Evolutionary conservation across 2,113 vertebrate genomes (phyloP), one percentile per base, ranked within the genome.

Genomic region (Perccottus glenii): DNA sequence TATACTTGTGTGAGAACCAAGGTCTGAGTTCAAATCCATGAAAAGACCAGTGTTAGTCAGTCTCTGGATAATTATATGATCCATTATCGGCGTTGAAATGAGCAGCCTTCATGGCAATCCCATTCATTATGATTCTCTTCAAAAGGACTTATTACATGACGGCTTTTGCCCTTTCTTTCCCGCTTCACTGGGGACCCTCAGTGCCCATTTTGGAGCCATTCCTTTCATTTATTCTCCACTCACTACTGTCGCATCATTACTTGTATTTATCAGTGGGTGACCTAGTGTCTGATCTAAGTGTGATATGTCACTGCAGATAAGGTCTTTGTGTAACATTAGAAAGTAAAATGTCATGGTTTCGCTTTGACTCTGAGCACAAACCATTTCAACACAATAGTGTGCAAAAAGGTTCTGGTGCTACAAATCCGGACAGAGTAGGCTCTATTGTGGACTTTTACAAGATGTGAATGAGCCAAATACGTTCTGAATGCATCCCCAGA

Each of bases 121-220:
- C 70, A 84, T 80, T 81, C 67, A 87, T 86, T 84, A 79, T 85
- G 32, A 56, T 70, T 80, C 52, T 68, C 49, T 75, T 76, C 58
- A 78, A 82, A 74, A 64, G 35, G 63, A 80, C 70, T 82, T 82
- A 85, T 85, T 77, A 81, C 69, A 75, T 71, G 42, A 82, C 27
- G 42, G 50, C 59, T 70, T 72, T 60, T 75, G 52, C 51, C 67
- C 51, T 40, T 48, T 40, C 48, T 40, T 48, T 40, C 35, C n/a
- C 51, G 42, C 47, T 36, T 68, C 47, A 42, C 14, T 66, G 64
- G 60, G 47, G 60, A 68, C 45, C 66, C 40, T 36, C 46, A 27
- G 67, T 69, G 58, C 40, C 77, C 16, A 75, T 65, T 27, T 57
- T 48, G 32, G 6, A 53, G 35, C 35, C 60, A 66, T 32, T 65